phyloP scores from a whole-genome alignment of 1,140 invertebrate genomes.

The Chymomyza costata region DNA sequence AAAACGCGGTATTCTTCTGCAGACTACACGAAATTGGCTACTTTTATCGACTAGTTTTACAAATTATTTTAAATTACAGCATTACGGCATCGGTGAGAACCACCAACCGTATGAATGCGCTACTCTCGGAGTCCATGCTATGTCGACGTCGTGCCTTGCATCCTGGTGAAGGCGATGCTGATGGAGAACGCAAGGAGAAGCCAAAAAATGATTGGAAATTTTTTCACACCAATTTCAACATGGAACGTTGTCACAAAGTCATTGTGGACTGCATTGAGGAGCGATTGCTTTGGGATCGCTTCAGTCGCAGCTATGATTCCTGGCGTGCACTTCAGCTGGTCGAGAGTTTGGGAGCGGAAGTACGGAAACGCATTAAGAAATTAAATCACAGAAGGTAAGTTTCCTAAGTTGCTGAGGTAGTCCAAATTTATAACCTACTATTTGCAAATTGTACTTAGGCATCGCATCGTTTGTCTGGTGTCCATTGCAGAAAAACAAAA shows the following conservation, averaged over 20 bases:
- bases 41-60: background rate
- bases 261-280: constrained; percentile 71
- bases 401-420: no score
- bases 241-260: constrained; percentile 68
- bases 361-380: constrained; percentile 66
- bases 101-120: constrained; percentile 72
- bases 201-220: constrained; percentile 69
- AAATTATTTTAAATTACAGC: constrained; percentile 36
- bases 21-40: background rate
- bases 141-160: constrained; percentile 46
- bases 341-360: constrained; percentile 61
- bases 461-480: constrained; percentile 68
- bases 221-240: constrained; percentile 73
- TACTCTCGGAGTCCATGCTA: constrained; percentile 70
- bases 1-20: constrained; percentile 51
- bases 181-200: constrained; percentile 45
- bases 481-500: constrained; percentile 71
- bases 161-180: constrained; percentile 28
- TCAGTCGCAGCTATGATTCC: constrained; percentile 69
- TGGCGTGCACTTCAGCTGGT: constrained; percentile 66
- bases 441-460: constrained; percentile 29
- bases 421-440: no score
- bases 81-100: constrained; percentile 72
- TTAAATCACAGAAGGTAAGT: constrained; percentile 66
- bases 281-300: constrained; percentile 70